These are phyloP conservation scores for Junco hyemalis DNA, from an alignment of 2,113 vertebrate species.

Conservation along the genomic window DNA sequence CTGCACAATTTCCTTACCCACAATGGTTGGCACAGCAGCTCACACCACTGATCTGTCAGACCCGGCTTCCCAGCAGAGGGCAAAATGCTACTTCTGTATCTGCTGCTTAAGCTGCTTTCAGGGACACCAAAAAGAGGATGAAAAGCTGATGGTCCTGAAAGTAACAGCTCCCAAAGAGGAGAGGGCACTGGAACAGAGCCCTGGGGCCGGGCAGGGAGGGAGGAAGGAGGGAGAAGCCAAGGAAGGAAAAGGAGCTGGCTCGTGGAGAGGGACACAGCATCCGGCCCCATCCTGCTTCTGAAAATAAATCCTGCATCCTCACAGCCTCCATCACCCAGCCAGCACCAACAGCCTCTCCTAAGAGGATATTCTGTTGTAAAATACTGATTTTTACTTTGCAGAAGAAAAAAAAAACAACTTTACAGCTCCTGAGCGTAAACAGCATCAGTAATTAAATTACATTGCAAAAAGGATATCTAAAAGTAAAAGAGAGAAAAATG, in stretches of 20 bases:
- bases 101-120: neutral
- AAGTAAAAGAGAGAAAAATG: neutral
- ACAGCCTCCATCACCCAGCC: neutral
- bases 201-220: neutral
- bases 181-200: neutral
- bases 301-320: neutral
- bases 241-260: neutral
- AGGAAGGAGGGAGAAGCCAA: no score
- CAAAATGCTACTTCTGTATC: slow-evolving; percentile 40
- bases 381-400: neutral
- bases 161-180: slow-evolving; percentile 48
- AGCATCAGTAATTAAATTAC: slow-evolving; percentile 11
- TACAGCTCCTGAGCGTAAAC: neutral
- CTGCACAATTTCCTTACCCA: neutral
- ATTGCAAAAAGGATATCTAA: neutral
- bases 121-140: neutral
- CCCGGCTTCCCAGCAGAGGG: slow-evolving; percentile 60
- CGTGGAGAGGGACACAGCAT: neutral
- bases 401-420: neutral
- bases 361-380: neutral
- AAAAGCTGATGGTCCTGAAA: slow-evolving; percentile 56
- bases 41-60: neutral
- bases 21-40: neutral
- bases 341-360: neutral
- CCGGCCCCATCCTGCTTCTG: fast-evolving